Base-by-base conservation (phyloP, 2,797 vertebrate species). In the Hypotaenidia philippensis region DNA sequence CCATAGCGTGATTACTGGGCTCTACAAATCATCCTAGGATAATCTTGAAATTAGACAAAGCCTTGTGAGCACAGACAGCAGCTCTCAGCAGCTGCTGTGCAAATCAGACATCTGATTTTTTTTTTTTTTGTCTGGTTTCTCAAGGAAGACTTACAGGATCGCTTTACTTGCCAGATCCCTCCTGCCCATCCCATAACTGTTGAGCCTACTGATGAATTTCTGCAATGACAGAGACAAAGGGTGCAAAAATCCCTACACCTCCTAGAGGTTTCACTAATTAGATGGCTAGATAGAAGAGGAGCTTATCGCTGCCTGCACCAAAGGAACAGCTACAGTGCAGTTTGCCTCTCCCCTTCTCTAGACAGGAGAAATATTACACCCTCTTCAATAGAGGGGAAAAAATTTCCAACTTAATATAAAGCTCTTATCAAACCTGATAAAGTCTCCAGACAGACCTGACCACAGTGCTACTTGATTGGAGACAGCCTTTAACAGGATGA, bases 31-130 rank as follows among this genome's bases (percentile, higher is more conserved):
- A 94, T 38, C 82, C 87, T 23, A 41, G 66, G 64, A 59, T 78
- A 50, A 93, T 93, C 83, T 49, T n/a, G 65, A 66, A 91, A 81
- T 59, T 40, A 91, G 87, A 94, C 91, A 83, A 70, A 44, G 90
- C 84, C 79, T 82, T 53, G 53, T 87, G 87, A 96, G 78, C 81
- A 90, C 57, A 71, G 85, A 71, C 41, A 94, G 90, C 2, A 6
- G 75, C 81, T 91, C 93, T 85, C 76, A 55, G 85, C 89, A 88
- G 89, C 92, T 84, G 92, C 84, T 76, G 47, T 17, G 52, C 59
- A 89, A 71, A 82, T 72, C 80, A 79, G 57, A 83, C 50, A 71
- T 60, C 52, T 79, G 41, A 95, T 90, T 75, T 89, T 88, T 84
- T 76, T 36, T 36, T 36, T 36, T 87, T 90, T 83, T 76, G 60